Conservation (phyloP, 2,888 invertebrate genomes). For the Dolichopus griseipennis region DNA sequence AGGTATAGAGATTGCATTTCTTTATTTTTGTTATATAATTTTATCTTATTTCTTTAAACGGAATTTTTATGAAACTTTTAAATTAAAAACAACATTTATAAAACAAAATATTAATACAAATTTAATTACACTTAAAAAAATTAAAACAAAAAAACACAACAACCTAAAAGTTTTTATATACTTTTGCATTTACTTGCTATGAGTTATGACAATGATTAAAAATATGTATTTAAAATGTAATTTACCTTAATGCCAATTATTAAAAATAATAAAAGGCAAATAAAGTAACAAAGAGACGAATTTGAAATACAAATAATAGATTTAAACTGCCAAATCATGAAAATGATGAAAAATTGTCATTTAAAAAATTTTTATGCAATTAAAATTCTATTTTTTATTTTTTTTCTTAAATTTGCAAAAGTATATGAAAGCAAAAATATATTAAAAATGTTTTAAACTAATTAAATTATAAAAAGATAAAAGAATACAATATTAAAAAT, state of each 20-base stretch:
- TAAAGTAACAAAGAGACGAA: too few relatives aligned
- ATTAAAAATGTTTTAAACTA: slow-evolving; percentile 5
- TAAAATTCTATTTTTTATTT: too few relatives aligned
- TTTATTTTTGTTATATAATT: not conserved
- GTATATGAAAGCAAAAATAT: slow-evolving; percentile 16
- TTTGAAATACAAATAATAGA: too few relatives aligned
- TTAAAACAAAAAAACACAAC: not conserved
- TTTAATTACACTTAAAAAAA: not conserved
- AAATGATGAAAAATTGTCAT: too few relatives aligned
- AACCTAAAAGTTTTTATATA: slow-evolving; percentile 8
- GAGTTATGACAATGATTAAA: too few relatives aligned
- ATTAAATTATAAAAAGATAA: not conserved
- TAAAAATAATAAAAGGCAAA: too few relatives aligned
- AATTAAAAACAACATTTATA: not conserved
- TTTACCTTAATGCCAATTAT: too few relatives aligned
- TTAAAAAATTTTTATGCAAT: too few relatives aligned
- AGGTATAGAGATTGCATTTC: slow-evolving; percentile 63
- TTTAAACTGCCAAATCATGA: too few relatives aligned
- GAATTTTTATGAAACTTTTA: not conserved
- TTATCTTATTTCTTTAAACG: not conserved
- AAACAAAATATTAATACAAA: not conserved
- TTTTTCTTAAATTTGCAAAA: slow-evolving; percentile 13
- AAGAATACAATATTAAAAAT: not conserved
- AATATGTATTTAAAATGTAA: too few relatives aligned
- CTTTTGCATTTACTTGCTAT: not conserved